Base-by-base conservation (phyloP, 2,797 vertebrate genomes). In the Accipiter badius region DNA sequence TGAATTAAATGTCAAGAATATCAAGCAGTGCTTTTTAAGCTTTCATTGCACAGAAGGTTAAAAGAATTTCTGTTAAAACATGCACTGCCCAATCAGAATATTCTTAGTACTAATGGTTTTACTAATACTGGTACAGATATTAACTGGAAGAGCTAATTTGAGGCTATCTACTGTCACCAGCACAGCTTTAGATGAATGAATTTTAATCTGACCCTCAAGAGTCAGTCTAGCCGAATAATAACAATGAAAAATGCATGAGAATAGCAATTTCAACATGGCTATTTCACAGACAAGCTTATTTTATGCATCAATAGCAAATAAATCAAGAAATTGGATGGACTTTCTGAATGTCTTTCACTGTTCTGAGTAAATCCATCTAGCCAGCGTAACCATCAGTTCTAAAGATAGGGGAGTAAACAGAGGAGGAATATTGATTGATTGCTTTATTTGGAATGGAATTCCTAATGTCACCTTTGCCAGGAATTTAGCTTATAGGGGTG, bases 241-340 rank as follows among this genome's bases (percentile, higher is more conserved):
- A 98, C 98, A 98, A 98, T 98, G 98, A 98, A 98, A 97, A 98
- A 98, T 98, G 98, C 98, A 98, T 98, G 97, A 98, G 98, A 98
- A 97, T 96, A 98, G 97, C 98, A 98, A 98, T 98, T 98, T 98
- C 97, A 98, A 96, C 97, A 91, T 96, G 97, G 97, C 88, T 98
- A 90, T 98, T 98, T 98, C 97, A 98, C 97, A 98, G 98, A 98
- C 97, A 98, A 98, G 97, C 98, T 98, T 98, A 98, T 98, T 98
- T 98, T 98, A 98, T 98, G 98, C 98, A 98, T 98, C 98, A 97
- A 97, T 98, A 98, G 95, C 97, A 98, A 98, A 98, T 98, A 98
- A 98, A 98, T 98, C 98, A 98, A 98, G 97, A 98, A 98, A 98
- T 96, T 98, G 98, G 97, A 98, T 97, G 97, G 97, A 98, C 97